Percentiles rank a stretch among this genome's conserved stretches.
phyloP scores from a whole-genome alignment of 1,140 invertebrate species.

The Prorops nasuta region DNA sequence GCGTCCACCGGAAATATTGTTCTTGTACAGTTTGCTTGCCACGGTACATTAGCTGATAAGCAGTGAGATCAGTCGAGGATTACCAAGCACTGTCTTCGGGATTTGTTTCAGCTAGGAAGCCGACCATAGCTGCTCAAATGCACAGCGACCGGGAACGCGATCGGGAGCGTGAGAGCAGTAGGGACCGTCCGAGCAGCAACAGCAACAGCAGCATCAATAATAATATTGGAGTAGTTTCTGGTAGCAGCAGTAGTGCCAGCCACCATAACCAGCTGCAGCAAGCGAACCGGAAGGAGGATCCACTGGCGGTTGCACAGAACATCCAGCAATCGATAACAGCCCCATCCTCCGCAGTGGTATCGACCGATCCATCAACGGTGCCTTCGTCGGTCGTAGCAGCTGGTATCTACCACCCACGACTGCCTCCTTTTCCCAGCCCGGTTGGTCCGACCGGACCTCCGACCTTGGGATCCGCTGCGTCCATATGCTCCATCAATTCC shows the following conservation, averaged over 20 bases:
- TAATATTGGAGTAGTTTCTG: conserved; percentile 11
- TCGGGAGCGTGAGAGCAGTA: conserved; percentile 41
- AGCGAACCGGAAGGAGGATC: conserved; percentile 15
- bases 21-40: background rate
- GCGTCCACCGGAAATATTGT: background rate
- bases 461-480: conserved; percentile 18
- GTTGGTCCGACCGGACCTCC: conserved; percentile 26
- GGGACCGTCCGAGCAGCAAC: conserved; percentile 42
- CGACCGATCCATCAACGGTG: conserved; percentile 21
- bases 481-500: conserved; percentile 36
- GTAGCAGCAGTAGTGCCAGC: conserved; percentile 16
- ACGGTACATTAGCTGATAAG: conserved; percentile 2
- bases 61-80: conserved; percentile 42
- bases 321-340: background rate
- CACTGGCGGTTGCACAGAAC: too few relatives aligned
- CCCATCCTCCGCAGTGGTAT: background rate
- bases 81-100: conserved; percentile 52
- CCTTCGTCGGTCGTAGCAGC: conserved; percentile 9
- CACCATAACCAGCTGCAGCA: conserved; percentile 21
- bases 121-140: conserved; percentile 54
- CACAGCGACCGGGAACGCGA: conserved; percentile 56
- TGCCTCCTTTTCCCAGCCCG: conserved; percentile 34
- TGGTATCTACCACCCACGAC: conserved; percentile 31
- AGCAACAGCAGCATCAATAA: conserved; percentile 5
- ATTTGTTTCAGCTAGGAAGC: conserved; percentile 60